These are phyloP conservation scores for Crax fasciolata DNA, from an alignment of 2,797 vertebrate genomes.

Conservation along the genomic window DNA sequence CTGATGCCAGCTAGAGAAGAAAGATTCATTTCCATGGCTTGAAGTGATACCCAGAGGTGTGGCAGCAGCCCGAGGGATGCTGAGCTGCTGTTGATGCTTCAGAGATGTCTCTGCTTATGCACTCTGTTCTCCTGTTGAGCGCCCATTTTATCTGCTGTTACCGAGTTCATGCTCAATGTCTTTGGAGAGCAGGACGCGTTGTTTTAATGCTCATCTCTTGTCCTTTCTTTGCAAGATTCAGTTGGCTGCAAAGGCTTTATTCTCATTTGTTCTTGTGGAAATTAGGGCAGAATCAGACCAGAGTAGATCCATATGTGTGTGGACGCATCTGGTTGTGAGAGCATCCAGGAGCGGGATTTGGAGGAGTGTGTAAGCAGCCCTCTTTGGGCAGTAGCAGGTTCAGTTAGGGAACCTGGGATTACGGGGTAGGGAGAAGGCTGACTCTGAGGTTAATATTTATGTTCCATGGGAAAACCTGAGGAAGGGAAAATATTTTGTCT, in stretches of 20 bases:
- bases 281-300: not conserved
- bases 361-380: not conserved
- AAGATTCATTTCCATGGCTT: not conserved
- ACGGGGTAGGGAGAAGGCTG: not conserved
- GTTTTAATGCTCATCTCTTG: not conserved
- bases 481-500: not conserved
- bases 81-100: not conserved
- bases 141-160: not conserved
- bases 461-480: not conserved
- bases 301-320: not conserved
- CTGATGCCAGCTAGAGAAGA: not conserved
- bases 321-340: not conserved
- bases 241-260: not conserved
- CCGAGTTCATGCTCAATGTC: not conserved
- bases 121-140: not conserved
- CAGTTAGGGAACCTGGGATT: not conserved
- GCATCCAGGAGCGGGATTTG: not conserved
- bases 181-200: not conserved
- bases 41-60: not conserved
- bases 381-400: not conserved
- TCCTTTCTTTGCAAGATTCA: not conserved
- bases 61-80: not conserved
- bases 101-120: not conserved
- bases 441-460: not conserved
- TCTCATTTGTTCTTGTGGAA: not conserved